Base-by-base conservation (phyloP, 2,888 invertebrate genomes). In the Cosmia pyralina region DNA sequence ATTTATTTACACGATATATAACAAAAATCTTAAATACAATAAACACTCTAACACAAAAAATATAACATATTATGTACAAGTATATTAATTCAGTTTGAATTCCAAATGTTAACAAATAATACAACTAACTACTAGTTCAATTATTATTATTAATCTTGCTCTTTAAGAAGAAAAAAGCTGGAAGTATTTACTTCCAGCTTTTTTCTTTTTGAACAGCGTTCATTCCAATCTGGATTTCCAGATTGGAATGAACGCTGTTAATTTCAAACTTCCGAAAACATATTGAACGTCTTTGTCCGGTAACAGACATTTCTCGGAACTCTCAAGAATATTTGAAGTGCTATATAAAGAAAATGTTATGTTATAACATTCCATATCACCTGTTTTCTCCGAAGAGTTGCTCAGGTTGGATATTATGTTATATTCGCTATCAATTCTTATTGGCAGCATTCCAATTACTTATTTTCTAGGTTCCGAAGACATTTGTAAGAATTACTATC, bases 401-500 rank as follows among this genome's bases (percentile, higher is more conserved):
- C 6, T 53, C 22, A 22, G 6, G 13, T 28, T 22, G 22, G 22
- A 22, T 28, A 22, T 22, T 22, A 6, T 53, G n/a, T 52, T 52
- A 4, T 44, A 22, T 13, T 62, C 46, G 13, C 38, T 13, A 10
- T 17, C 1, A n/a, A 17, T 41, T 58, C 0, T 0, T n/a, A 48
- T 15, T 68, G 4, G 10, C 10, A 15, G 38, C 8, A 53, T 50
- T 73, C 15, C 34, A 58, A 19, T 50, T 22, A 57, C 5, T 17
- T 1, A 34, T 34, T 44, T 53, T 34, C 22, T 38, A 22, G 17
- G 41, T 70, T 58, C 41, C 8, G 4, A 28, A 68, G 19, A 41
- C 15, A 63, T 63, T 71, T 67, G 15, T 41, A 4, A 67, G 67
- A 67, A 59, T 15, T 6, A 28, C 17, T 34, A 46, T 52, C 50